These are phyloP conservation scores for Lepilemur septentrionalis DNA, from an alignment of 2,797 vertebrate species.

Conservation along the genomic window DNA sequence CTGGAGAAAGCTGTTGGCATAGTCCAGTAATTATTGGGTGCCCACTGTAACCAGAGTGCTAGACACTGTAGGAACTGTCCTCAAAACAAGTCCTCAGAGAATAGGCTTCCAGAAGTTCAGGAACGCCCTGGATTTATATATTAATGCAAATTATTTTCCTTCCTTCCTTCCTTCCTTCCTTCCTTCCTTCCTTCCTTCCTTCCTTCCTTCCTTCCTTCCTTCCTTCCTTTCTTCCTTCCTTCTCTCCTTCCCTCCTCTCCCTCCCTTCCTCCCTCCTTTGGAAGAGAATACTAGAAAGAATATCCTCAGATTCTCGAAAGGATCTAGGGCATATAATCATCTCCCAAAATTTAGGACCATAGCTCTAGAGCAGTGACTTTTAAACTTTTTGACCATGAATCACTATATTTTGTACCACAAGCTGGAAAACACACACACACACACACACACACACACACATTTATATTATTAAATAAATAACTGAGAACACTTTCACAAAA, in stretches of 20 bases:
- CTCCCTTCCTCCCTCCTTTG: neutral
- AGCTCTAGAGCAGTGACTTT: neutral
- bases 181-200: neutral
- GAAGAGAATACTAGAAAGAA: conserved; percentile 7
- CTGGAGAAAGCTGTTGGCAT: neutral
- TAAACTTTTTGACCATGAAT: neutral
- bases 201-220: neutral
- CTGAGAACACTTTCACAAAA: conserved; percentile 2
- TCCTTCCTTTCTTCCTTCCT: too few relatives aligned
- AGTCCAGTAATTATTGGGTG: neutral
- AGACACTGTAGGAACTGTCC: neutral
- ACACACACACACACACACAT: neutral
- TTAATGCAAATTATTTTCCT: neutral
- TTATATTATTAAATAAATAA: conserved; percentile 5
- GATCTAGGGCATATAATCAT: neutral
- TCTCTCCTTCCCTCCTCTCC: neutral
- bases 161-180: neutral
- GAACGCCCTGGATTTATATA: neutral
- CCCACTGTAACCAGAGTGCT: neutral
- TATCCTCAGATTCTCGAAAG: conserved; percentile 15
- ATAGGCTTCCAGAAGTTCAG: neutral
- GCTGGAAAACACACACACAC: neutral
- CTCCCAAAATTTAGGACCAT: neutral
- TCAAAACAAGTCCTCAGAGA: neutral
- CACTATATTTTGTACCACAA: neutral